These are phyloP conservation scores for Morbakka virulenta DNA, from an alignment of 30 jellyfish, hydroid and myxozoan species.

Conservation along the genomic window DNA sequence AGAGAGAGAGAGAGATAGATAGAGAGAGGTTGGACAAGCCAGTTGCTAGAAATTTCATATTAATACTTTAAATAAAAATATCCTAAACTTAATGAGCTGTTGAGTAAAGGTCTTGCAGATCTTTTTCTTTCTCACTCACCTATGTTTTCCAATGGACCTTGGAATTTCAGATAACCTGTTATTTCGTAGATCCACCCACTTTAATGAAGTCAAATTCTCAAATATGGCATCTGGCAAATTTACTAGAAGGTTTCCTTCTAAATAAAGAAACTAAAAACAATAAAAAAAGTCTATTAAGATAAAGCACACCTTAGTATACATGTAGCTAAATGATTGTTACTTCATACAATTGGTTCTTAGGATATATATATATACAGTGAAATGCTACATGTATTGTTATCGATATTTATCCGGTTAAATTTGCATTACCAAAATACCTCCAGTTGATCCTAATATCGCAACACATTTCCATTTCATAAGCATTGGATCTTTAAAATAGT, in stretches of 20 bases:
- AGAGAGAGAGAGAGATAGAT: too few relatives aligned
- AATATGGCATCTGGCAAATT: slow-evolving; percentile 48
- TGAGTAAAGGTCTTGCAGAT: not conserved
- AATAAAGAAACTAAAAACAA: slow-evolving; percentile 45
- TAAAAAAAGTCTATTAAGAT: not conserved
- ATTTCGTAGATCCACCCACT: slow-evolving; percentile 71
- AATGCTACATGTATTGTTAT: too few relatives aligned
- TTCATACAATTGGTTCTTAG: too few relatives aligned
- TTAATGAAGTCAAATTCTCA: slow-evolving; percentile 6
- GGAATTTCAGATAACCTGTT: slow-evolving; percentile 37
- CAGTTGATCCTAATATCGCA: too few relatives aligned
- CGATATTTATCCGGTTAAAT: too few relatives aligned
- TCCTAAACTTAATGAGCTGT: not conserved
- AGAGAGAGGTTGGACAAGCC: too few relatives aligned
- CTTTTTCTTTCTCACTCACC: slow-evolving; percentile 42
- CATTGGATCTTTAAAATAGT: too few relatives aligned
- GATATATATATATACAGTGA: too few relatives aligned
- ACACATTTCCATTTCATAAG: too few relatives aligned
- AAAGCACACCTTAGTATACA: too few relatives aligned
- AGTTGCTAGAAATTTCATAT: not conserved
- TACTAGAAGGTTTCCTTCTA: slow-evolving; percentile 58
- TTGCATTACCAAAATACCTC: too few relatives aligned
- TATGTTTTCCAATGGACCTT: slow-evolving; percentile 32
- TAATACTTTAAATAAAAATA: not conserved
- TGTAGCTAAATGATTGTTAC: too few relatives aligned